These are phyloP conservation scores for Trichechus manatus DNA, from an alignment of 2,113 vertebrate genomes.

Conservation along the genomic window DNA sequence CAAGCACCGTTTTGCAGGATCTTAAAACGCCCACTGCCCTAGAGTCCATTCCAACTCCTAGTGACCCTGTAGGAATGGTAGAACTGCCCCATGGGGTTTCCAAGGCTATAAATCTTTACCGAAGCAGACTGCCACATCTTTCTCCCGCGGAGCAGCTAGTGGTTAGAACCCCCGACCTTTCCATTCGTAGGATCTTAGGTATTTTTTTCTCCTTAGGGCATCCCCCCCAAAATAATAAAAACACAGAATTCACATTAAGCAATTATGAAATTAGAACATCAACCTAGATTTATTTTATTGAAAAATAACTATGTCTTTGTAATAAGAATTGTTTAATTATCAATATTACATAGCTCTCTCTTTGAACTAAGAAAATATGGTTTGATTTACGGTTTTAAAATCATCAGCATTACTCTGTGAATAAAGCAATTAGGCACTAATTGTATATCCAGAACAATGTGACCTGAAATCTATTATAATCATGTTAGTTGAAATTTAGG, in stretches of 20 bases:
- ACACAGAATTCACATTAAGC: neutral
- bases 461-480: neutral
- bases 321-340: neutral
- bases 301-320: conserved; percentile 7
- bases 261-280: conserved; percentile 1
- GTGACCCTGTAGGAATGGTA: too few relatives aligned
- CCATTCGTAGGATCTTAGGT: neutral
- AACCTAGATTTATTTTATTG: conserved; percentile 4
- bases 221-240: neutral
- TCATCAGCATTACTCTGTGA: neutral
- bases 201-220: neutral
- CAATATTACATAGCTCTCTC: neutral
- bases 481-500: neutral
- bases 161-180: too few relatives aligned
- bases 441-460: neutral
- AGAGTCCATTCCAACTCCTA: too few relatives aligned
- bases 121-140: too few relatives aligned
- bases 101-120: too few relatives aligned
- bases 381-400: conserved; percentile 1
- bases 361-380: neutral
- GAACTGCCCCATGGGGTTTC: too few relatives aligned
- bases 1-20: neutral
- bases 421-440: neutral
- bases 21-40: neutral
- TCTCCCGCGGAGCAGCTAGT: too few relatives aligned